Evolutionary conservation across 2,797 vertebrate species (phyloP).

Genomic region (Falco berigora): DNA sequence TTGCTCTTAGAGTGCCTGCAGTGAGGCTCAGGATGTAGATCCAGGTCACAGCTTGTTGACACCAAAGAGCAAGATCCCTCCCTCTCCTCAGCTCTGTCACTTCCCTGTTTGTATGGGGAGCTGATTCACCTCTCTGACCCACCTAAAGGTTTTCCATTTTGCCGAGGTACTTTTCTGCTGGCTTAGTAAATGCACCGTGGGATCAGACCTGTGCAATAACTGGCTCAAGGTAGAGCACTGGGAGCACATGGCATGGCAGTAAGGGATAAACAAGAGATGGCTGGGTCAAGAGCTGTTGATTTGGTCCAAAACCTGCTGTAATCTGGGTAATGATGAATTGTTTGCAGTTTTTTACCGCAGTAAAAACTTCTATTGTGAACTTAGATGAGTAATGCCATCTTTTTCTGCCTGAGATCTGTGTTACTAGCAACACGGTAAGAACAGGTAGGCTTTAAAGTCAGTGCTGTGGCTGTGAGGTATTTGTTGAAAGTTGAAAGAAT

Average conservation of each 20-base stretch:
- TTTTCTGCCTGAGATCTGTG: fast-evolving
- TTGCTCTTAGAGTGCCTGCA: neutral
- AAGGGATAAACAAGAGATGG: neutral
- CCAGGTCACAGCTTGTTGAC: neutral
- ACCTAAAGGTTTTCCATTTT: neutral
- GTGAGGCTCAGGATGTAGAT: fast-evolving
- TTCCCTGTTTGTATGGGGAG: neutral
- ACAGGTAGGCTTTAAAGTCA: neutral
- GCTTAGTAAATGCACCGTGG: neutral
- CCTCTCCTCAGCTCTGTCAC: neutral
- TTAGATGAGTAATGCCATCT: fast-evolving
- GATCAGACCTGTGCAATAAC: neutral
- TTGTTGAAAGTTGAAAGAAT: neutral
- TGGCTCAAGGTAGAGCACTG: neutral
- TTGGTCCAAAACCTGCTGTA: neutral
- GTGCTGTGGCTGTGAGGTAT: neutral
- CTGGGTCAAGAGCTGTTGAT: neutral
- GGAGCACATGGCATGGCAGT: neutral
- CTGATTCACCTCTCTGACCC: neutral
- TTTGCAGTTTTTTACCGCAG: fast-evolving
- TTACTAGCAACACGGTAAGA: neutral
- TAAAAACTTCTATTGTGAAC: neutral
- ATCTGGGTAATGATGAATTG: neutral
- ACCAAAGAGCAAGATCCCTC: fast-evolving
- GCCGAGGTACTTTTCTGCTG: neutral